Base-by-base conservation (phyloP, 2,888 invertebrate species). In the Conus canariensis region DNA sequence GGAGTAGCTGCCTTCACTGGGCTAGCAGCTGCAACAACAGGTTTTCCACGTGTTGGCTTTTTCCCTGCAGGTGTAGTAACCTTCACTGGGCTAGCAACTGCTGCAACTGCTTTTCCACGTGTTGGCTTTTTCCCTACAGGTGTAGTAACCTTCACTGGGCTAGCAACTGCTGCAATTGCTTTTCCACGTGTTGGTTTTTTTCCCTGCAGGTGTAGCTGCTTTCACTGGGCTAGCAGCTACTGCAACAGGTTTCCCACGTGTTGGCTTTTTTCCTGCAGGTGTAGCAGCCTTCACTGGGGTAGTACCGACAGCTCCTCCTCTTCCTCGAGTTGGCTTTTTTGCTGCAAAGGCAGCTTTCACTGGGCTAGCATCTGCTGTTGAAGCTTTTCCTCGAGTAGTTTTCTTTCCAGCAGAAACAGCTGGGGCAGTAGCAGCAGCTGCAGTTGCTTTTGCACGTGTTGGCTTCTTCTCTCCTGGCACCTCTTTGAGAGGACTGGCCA, bases 341-440 rank as follows among this genome's bases (percentile, higher is more conserved):
- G 16, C 16, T 70, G 70, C 22, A 70, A 22, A 19, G 10, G 64
- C 64, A 14, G 64, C 64, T 22, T 70, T 70, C 8, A 22, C 70
- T 22, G 70, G 70, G 70, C 70, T 70, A 8, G 70, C 70, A 70
- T 8, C 70, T 70, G 70, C 30, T 82, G 80, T 82, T 67, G 88
- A 85, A 45, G 87, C 64, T 67, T 89, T 90, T 85, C 91, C 85
- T 64, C 90, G 88, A 85, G 90, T 90, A 25, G 85, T 74, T 85
- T 70, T 67, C 14, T 88, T 88, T 22, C 64, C 86, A 56, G 64
- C 82, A 59, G 89, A 88, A 45, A 56, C 14, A 10, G 22, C n/a
- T 58, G 85, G n/a, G 10, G 85, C 59, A 19, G 45, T 85, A 22
- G 16, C 80, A 85, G 45, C 45, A n/a, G 80, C 30, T 16, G 10